Percentiles rank a stretch among this genome's conserved stretches.
These are phyloP conservation scores for Butorides virescens DNA, from an alignment of 2,113 vertebrate species.

Conservation along the genomic window DNA sequence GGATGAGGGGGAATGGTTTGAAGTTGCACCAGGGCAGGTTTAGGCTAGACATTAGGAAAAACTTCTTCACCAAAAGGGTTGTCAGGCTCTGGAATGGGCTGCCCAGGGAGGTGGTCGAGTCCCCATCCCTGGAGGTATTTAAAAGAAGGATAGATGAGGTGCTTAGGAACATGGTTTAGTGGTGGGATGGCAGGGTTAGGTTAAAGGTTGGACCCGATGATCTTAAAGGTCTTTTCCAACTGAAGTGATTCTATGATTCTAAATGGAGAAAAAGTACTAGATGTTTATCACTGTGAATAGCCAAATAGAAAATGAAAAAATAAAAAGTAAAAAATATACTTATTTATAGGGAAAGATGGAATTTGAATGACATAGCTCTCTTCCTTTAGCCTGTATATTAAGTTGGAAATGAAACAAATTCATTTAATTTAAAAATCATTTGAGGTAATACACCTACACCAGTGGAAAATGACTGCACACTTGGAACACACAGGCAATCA, in stretches of 20 bases:
- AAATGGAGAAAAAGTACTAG: background rate
- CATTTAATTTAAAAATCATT: background rate
- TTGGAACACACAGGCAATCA: background rate
- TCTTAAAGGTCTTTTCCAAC: too few species aligned
- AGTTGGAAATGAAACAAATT: background rate
- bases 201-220: too few species aligned
- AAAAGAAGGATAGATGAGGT: too few species aligned
- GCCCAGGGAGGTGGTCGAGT: too few species aligned
- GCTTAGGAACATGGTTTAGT: too few species aligned
- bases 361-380: background rate
- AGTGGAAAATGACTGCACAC: background rate
- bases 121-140: too few species aligned
- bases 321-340: background rate
- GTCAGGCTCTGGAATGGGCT: too few species aligned
- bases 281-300: background rate
- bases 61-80: too few species aligned
- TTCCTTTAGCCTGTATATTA: background rate
- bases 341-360: background rate
- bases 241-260: background rate
- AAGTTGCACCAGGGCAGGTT: too few species aligned
- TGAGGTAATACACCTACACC: background rate
- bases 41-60: too few species aligned
- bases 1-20: too few species aligned
- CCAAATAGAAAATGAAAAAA: background rate
- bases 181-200: too few species aligned